phyloP scores from a whole-genome alignment of 2,888 invertebrate species.

The Pammene aurita region DNA sequence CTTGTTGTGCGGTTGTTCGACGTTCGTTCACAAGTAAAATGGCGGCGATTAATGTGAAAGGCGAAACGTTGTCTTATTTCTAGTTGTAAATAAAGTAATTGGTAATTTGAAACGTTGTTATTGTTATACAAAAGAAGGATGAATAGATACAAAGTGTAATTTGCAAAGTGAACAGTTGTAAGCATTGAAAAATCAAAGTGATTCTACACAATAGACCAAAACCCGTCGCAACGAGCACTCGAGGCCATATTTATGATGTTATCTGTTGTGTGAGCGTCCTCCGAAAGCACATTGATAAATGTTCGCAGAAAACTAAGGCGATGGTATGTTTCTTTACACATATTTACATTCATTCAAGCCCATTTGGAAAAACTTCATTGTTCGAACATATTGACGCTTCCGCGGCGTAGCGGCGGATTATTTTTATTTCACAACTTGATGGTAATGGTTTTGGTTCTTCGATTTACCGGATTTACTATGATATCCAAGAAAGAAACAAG shows the following conservation, averaged over 20 bases:
- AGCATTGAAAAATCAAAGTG: conserved; percentile 63
- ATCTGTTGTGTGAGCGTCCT: conserved; percentile 83
- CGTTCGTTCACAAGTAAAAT: conserved; percentile 83
- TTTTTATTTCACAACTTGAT: conserved; percentile 58
- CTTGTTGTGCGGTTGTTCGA: conserved; percentile 85
- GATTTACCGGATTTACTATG: conserved; percentile 7
- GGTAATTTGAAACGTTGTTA: conserved; percentile 63
- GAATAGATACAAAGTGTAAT: conserved; percentile 61
- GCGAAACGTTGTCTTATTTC: conserved; percentile 83
- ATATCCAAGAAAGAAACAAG: conserved; percentile 8
- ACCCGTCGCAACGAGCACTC: conserved; percentile 81
- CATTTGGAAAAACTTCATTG: conserved; percentile 60
- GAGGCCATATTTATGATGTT: conserved; percentile 87
- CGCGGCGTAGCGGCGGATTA: conserved; percentile 73
- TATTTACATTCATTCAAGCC: conserved; percentile 50
- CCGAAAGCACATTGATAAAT: conserved; percentile 77
- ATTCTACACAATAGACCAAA: conserved; percentile 80
- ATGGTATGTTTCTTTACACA: conserved; percentile 72
- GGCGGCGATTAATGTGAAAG: conserved; percentile 87
- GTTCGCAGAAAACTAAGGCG: conserved; percentile 70
- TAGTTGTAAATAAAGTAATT: conserved; percentile 80
- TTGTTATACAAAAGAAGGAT: conserved; percentile 56
- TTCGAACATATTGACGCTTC: conserved; percentile 76
- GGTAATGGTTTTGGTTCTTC: conserved; percentile 40
- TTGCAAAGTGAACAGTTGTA: conserved; percentile 64